Conservation (phyloP, 2,797 vertebrate genomes). For the Remorina albescens region DNA sequence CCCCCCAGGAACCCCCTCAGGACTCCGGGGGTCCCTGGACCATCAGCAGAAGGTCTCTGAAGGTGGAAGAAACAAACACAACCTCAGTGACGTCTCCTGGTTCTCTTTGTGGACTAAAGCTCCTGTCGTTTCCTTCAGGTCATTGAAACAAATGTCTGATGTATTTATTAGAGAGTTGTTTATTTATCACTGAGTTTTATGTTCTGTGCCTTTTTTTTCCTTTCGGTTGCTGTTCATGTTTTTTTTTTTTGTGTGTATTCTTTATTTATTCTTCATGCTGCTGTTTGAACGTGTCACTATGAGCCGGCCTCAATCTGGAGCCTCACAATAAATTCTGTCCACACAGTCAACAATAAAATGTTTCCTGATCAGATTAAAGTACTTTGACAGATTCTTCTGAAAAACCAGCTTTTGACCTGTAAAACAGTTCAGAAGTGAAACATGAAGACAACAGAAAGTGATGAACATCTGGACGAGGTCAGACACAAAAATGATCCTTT, state of each 20-base stretch:
- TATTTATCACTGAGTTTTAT: not conserved
- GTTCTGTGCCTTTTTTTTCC: slow-evolving; percentile 25
- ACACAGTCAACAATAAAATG: not conserved
- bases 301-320: not conserved
- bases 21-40: too few species aligned
- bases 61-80: too few species aligned
- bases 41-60: too few species aligned
- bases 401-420: too few species aligned
- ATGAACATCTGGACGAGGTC: too few species aligned
- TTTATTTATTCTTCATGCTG: slow-evolving; percentile 1
- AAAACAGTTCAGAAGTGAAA: too few species aligned
- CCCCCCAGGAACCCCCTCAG: too few species aligned
- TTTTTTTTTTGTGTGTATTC: slow-evolving; percentile 14
- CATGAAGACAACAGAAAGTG: too few species aligned
- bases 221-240: not conserved
- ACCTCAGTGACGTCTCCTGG: too few species aligned
- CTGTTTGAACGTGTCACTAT: not conserved
- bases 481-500: too few species aligned
- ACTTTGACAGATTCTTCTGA: not conserved
- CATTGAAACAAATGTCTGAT: not conserved
- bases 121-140: not conserved
- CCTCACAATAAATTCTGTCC: not conserved
- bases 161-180: not conserved
- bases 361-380: not conserved
- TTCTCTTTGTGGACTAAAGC: not conserved